A percentile compares a stretch with the other conserved stretches of the same genome.
Conservation (phyloP, 2,888 invertebrate genomes). For the Rotaria macrura region DNA sequence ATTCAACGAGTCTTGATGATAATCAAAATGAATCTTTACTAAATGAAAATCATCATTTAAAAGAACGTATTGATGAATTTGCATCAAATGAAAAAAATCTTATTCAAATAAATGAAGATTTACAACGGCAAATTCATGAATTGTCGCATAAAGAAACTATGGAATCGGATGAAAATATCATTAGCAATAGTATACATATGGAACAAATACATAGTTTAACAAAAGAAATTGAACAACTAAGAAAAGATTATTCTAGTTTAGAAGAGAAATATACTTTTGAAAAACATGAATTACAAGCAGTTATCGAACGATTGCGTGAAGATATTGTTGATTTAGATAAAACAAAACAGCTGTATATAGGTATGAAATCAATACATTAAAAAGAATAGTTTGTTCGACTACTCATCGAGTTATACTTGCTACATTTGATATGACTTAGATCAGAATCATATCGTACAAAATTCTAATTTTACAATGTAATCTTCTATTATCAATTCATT, state of each 20-base stretch:
- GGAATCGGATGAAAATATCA: not conserved
- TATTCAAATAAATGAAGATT: conserved; percentile 9
- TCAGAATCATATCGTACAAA: too few relatives aligned
- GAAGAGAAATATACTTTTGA: not conserved
- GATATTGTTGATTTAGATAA: not conserved
- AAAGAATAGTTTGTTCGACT: too few relatives aligned
- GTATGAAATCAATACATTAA: not conserved
- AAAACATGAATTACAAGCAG: not conserved
- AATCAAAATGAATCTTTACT: not conserved
- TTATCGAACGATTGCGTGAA: conserved; percentile 1
- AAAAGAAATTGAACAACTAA: not conserved
- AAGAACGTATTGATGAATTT: conserved; percentile 19
- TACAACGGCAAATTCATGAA: not conserved
- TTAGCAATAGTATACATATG: not conserved
- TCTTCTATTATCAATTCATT: too few relatives aligned
- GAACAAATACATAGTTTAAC: not conserved
- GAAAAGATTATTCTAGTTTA: not conserved
- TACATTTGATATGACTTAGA: too few relatives aligned
- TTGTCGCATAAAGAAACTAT: not conserved
- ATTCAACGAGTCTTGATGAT: not conserved
- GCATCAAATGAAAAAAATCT: not conserved
- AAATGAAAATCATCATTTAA: not conserved
- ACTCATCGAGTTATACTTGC: too few relatives aligned
- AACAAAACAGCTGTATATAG: conserved; percentile 12
- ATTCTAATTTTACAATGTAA: too few relatives aligned